These are phyloP conservation scores for Coenonympha glycerion DNA, from an alignment of 2,888 invertebrate genomes.

Conservation along the genomic window DNA sequence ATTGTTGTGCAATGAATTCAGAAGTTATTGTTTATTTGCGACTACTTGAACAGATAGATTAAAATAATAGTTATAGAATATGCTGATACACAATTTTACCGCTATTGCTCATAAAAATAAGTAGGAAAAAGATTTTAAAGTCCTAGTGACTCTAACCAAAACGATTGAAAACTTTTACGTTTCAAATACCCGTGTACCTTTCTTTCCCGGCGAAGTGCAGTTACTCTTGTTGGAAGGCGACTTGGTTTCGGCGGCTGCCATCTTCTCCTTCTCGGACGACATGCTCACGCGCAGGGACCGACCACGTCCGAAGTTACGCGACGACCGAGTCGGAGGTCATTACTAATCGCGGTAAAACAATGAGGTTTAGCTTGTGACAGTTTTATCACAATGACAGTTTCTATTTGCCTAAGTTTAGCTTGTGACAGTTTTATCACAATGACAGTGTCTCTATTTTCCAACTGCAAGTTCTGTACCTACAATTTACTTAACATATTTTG, in stretches of 20 bases:
- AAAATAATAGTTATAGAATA: too few relatives aligned
- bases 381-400: slow-evolving; percentile 1
- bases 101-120: too few relatives aligned
- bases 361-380: slow-evolving; percentile 18
- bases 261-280: slow-evolving; percentile 70
- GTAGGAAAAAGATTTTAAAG: too few relatives aligned
- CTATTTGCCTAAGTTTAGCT: slow-evolving; percentile 14
- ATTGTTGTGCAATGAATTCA: too few relatives aligned
- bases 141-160: too few relatives aligned
- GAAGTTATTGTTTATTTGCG: too few relatives aligned
- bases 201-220: slow-evolving; percentile 70
- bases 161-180: too few relatives aligned
- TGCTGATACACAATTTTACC: too few relatives aligned
- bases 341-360: slow-evolving; percentile 43
- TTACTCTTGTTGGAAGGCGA: slow-evolving; percentile 69
- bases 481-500: too few relatives aligned
- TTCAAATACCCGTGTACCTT: slow-evolving; percentile 68
- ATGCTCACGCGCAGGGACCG: slow-evolving; percentile 46
- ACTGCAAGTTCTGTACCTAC: too few relatives aligned
- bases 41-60: too few relatives aligned
- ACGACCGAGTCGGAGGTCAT: slow-evolving; percentile 53
- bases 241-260: slow-evolving; percentile 66
- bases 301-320: slow-evolving; percentile 46
- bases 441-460: too few relatives aligned
- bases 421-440: not conserved